Evolutionary conservation across 2,888 invertebrate genomes (phyloP).

Genomic region (Perizoma affinitatum): DNA sequence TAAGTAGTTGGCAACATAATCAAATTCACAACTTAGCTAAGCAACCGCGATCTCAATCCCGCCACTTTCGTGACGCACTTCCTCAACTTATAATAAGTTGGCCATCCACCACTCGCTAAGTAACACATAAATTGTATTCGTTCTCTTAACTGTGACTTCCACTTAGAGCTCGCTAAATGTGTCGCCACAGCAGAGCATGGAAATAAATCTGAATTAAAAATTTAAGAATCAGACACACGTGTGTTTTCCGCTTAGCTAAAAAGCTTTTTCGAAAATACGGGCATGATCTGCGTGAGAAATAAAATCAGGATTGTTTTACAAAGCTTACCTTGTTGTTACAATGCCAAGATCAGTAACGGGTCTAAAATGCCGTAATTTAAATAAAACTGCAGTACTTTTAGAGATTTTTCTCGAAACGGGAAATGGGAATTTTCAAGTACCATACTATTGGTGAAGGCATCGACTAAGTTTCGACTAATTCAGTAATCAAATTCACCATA

Average conservation of each 20-base stretch:
- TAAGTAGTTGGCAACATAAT: slow-evolving; percentile 16
- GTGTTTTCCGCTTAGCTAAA: slow-evolving; percentile 1
- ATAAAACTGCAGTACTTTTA: no score
- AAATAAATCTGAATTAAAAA: slow-evolving; percentile 2
- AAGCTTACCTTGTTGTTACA: no score
- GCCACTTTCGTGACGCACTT: slow-evolving; percentile 34
- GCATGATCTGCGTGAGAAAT: no score
- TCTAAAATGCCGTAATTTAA: no score
- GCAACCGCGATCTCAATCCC: slow-evolving; percentile 30
- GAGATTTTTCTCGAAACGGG: no score
- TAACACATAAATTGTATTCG: slow-evolving; percentile 43
- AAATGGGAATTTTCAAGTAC: no score
- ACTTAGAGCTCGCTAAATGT: slow-evolving; percentile 32
- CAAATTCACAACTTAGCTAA: slow-evolving; percentile 20
- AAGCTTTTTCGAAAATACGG: background rate
- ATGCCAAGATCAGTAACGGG: no score
- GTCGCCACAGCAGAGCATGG: slow-evolving; percentile 9
- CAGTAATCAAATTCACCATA: no score
- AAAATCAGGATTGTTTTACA: no score
- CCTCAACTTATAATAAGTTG: slow-evolving; percentile 36
- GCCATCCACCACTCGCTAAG: slow-evolving; percentile 37
- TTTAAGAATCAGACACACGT: slow-evolving; percentile 3
- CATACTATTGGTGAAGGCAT: no score
- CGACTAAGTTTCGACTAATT: no score
- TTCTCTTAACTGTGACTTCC: slow-evolving; percentile 36